phyloP scores from a whole-genome alignment of 2,797 vertebrate species.

The Hyperoplus immaculatus region DNA sequence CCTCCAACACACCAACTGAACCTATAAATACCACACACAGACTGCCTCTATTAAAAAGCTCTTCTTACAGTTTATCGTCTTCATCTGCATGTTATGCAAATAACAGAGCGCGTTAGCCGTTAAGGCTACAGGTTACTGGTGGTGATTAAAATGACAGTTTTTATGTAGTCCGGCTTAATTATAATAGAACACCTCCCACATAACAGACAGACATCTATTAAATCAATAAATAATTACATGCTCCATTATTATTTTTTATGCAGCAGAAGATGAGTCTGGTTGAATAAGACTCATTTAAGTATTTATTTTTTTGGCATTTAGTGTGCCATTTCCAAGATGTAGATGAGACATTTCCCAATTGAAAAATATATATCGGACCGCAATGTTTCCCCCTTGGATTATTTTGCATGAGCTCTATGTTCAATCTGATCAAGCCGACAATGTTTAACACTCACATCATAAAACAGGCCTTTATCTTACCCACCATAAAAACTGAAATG shows the following conservation, averaged over 20 bases:
- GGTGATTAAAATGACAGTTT: conserved; percentile 37
- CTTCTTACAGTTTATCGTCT: not conserved
- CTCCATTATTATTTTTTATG: conserved; percentile 17
- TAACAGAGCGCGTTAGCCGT: conserved; percentile 1
- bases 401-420: conserved; percentile 4
- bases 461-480: not conserved
- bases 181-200: conserved; percentile 35
- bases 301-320: not conserved
- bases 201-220: conserved; percentile 22
- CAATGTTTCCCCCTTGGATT: conserved; percentile 8
- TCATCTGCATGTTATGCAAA: conserved; percentile 14
- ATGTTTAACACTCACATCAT: not conserved
- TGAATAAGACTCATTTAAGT: conserved; percentile 16
- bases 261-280: conserved; percentile 8
- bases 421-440: conserved; percentile 3
- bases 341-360: conserved; percentile 10
- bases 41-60: conserved; percentile 1
- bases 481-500: not conserved
- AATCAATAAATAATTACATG: conserved; percentile 45
- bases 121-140: conserved; percentile 25
- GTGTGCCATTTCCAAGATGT: not conserved
- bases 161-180: conserved; percentile 28
- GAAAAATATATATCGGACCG: not conserved
- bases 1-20: not conserved
- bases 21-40: conserved; percentile 1